These are phyloP conservation scores for Siphlonurus alternatus DNA, from an alignment of 2,888 invertebrate species.

Conservation along the genomic window DNA sequence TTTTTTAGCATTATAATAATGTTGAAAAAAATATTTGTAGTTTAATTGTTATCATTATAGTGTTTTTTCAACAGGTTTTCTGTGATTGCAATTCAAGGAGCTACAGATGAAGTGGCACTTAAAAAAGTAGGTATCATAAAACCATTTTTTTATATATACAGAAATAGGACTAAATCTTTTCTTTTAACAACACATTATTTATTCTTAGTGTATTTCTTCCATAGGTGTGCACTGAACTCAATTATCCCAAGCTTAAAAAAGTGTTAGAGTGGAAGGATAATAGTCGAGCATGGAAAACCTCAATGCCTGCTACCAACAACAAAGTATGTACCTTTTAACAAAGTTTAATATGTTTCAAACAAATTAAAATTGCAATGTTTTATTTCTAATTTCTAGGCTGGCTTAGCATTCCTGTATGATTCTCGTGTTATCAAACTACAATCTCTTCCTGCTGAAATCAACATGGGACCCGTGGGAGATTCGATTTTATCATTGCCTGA, in stretches of 20 bases:
- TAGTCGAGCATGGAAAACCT: conserved; percentile 42
- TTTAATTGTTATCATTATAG: no score
- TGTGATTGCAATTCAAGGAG: conserved; percentile 55
- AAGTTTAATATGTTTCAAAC: neutral
- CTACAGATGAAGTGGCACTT: conserved; percentile 45
- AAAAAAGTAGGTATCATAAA: conserved; percentile 34
- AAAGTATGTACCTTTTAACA: conserved; percentile 1
- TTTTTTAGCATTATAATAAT: no score
- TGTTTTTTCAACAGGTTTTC: conserved; percentile 56
- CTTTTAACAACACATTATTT: no score
- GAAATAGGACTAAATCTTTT: no score
- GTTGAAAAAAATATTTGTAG: no score
- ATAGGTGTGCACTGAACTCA: conserved; percentile 43
- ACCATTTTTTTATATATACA: neutral
- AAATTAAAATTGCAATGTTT: neutral
- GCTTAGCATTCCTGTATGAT: conserved; percentile 30
- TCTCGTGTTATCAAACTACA: conserved; percentile 15
- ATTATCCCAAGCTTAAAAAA: conserved; percentile 40
- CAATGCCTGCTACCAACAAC: conserved; percentile 12
- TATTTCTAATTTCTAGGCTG: conserved; percentile 13
- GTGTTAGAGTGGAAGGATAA: conserved; percentile 47
- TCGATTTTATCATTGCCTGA: conserved; percentile 2
- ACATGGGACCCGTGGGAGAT: neutral
- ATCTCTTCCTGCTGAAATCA: neutral
- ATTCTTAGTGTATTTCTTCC: neutral